phyloP scores from a whole-genome alignment of 1,140 invertebrate genomes.

The Heliconius nattereri region DNA sequence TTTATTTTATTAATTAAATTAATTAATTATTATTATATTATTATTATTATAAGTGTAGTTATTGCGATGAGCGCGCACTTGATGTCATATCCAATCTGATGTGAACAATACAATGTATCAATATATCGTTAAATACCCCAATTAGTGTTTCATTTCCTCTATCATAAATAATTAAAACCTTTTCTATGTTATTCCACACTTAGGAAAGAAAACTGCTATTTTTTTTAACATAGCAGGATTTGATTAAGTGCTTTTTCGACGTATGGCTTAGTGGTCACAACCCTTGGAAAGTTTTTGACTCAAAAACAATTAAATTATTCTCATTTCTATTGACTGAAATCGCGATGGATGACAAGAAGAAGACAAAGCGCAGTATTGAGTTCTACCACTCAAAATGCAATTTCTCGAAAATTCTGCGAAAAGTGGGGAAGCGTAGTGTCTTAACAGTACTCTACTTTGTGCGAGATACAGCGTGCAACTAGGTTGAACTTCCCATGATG shows the following conservation, averaged over 20 bases:
- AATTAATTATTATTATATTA: constrained; percentile 51
- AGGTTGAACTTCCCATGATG: neutral
- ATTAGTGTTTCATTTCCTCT: constrained; percentile 43
- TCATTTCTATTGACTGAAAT: no score
- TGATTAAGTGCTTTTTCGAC: no score
- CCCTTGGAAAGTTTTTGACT: no score
- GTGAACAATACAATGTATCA: constrained; percentile 57
- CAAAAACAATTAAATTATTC: no score
- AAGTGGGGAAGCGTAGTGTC: neutral
- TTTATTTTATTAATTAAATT: constrained; percentile 31
- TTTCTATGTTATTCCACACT: no score
- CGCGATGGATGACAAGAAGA: no score
- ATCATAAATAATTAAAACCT: no score
- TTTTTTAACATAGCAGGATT: no score
- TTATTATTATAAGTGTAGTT: constrained; percentile 46
- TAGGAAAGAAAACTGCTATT: no score
- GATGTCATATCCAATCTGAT: constrained; percentile 59
- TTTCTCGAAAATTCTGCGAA: neutral
- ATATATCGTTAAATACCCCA: constrained; percentile 57
- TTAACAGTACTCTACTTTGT: neutral
- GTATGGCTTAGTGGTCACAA: no score
- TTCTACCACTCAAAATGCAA: no score
- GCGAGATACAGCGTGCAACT: neutral
- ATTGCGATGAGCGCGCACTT: constrained; percentile 58
- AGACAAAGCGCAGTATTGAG: no score